These are phyloP conservation scores for Alcis repandata DNA, from an alignment of 2,888 invertebrate genomes.

Conservation along the genomic window DNA sequence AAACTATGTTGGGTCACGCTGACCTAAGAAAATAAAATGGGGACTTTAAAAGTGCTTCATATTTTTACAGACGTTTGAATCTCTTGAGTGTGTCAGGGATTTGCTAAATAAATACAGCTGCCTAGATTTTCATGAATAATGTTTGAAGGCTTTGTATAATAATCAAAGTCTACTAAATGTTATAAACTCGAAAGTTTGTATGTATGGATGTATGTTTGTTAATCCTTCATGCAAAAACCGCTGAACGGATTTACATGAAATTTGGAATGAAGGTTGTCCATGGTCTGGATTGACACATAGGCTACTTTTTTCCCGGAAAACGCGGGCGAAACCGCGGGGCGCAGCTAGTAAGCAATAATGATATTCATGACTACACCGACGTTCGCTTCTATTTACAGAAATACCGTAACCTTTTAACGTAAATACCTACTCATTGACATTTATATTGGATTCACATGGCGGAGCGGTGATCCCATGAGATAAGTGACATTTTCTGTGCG, in stretches of 20 bases:
- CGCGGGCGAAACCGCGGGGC: too few species aligned
- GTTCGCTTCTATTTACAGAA: conserved; percentile 35
- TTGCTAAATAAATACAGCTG: conserved; percentile 11
- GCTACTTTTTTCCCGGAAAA: too few species aligned
- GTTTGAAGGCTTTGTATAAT: conserved; percentile 1
- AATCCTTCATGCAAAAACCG: too few species aligned
- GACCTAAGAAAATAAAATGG: conserved; percentile 30
- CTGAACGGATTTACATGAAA: too few species aligned
- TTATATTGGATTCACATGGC: conserved; percentile 34
- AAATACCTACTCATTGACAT: conserved; percentile 41
- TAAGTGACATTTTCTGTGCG: conserved; percentile 27
- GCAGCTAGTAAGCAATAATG: conserved; percentile 5
- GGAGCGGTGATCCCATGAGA: conserved; percentile 33
- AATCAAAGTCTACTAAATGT: too few species aligned
- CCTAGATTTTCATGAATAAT: conserved; percentile 14
- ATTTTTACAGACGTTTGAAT: conserved; percentile 23
- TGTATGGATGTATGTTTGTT: too few species aligned
- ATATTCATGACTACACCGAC: conserved; percentile 32
- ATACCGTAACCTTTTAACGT: conserved; percentile 42
- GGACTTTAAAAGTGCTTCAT: conserved; percentile 1
- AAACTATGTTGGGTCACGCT: conserved; percentile 26
- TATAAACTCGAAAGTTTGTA: too few species aligned
- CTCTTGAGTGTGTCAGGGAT: conserved; percentile 16
- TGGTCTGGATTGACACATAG: too few species aligned
- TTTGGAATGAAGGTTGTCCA: too few species aligned